phyloP scores from a whole-genome alignment of 2,797 vertebrate genomes.

The Falco concolor region DNA sequence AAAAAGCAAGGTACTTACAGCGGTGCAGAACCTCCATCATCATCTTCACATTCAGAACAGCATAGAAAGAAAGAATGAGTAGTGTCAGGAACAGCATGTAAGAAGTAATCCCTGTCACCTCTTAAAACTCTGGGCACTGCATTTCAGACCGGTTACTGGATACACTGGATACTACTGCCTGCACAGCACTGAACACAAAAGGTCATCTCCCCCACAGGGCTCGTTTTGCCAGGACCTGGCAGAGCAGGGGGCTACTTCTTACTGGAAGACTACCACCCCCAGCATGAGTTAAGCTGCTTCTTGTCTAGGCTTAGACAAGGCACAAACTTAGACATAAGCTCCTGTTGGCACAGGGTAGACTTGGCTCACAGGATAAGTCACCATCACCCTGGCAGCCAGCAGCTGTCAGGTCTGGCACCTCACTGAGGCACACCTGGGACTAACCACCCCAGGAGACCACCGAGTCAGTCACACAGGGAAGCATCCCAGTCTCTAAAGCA shows the following conservation, averaged over 20 bases:
- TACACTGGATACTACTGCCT: background rate
- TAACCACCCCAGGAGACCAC: too few relatives aligned
- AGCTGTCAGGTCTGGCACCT: background rate
- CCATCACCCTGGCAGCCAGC: rapidly evolving
- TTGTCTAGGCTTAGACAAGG: background rate
- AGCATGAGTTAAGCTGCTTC: background rate
- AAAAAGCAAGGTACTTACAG: constrained; percentile 80
- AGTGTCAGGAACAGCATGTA: background rate
- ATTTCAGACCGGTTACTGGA: background rate
- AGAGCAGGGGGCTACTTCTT: background rate
- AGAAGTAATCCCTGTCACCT: background rate
- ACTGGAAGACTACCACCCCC: background rate
- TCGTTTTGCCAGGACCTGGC: background rate
- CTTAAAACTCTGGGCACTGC: background rate
- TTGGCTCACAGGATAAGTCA: background rate
- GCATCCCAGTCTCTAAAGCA: background rate
- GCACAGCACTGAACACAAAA: background rate
- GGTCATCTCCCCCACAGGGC: background rate
- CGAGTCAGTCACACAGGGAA: background rate
- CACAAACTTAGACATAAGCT: background rate
- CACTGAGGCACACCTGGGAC: rapidly evolving
- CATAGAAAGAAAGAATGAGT: background rate
- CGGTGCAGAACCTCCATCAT: constrained; percentile 90
- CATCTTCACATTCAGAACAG: constrained; percentile 75
- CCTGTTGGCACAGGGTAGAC: background rate